Evolutionary conservation across 2,797 vertebrate species (phyloP), one percentile per base, ranked within the genome.

Genomic region (Syndactyla subalaris): DNA sequence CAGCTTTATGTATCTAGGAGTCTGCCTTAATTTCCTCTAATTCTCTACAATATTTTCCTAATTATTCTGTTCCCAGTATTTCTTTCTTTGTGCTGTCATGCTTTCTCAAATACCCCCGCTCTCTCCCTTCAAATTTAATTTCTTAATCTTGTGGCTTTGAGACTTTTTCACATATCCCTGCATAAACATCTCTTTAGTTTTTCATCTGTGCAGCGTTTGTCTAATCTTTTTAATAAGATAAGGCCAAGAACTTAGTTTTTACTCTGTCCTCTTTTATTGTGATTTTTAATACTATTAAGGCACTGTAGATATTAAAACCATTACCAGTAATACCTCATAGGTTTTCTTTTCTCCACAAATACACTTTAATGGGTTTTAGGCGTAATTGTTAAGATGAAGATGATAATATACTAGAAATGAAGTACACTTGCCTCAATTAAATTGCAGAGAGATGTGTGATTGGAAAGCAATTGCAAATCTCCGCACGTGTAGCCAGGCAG

Each of bases 201-300:
- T 55, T 59, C n/a, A 68, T 72, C 84, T 95, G 68, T 91, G 68
- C 45, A 65, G 72, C 36, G 41, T 83, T 94, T 91, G 43, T 89
- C 78, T 93, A 68, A 83, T 92, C 72, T 72, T 79, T 91, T 89
- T 76, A 80, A 85, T 92, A 92, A 87, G 81, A 70, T 85, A 92
- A 89, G 51, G 46, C 84, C 49, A 85, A 87, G 57, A 93, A 74
- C 49, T 88, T 80, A 14, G 12, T 62, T 89, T 93, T 91, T 61
- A 51, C 61, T 74, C 55, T 75, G 54, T 78, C 30, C 8, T 91
- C 52, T 88, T 89, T 88, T 83, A 89, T 67, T 79, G 30, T 34
- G 39, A 70, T 68, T 46, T 91, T 87, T 91, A 89, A 52, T 63
- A 38, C 72, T 93, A 26, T 71, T 87, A 88, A 77, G 41, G 17